These are phyloP conservation scores for Latheticus oryzae DNA, from an alignment of 2,888 invertebrate genomes.

Conservation along the genomic window DNA sequence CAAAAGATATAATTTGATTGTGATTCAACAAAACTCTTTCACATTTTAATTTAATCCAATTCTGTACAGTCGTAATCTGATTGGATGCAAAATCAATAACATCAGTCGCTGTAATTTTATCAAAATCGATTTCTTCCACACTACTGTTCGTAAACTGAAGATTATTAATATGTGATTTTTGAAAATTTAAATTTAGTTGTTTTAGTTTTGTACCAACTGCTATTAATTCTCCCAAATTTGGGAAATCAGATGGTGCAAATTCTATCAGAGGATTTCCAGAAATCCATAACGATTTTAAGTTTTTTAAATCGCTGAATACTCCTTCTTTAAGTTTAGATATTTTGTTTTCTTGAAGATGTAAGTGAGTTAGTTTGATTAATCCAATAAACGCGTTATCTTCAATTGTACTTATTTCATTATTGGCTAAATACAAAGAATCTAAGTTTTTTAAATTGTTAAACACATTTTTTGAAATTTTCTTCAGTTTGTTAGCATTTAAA, in stretches of 20 bases:
- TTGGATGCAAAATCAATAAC: neutral
- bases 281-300: neutral
- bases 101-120: neutral
- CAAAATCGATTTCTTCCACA: neutral
- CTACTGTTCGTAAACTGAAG: neutral
- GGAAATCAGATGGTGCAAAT: neutral
- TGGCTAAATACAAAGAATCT: neutral
- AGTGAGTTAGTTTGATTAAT: neutral
- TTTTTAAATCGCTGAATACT: neutral
- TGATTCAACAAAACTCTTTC: neutral
- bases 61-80: neutral
- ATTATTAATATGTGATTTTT: neutral
- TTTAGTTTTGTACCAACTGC: neutral
- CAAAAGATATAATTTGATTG: neutral
- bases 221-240: neutral
- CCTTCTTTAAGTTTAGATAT: neutral
- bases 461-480: neutral
- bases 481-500: neutral
- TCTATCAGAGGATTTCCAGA: neutral
- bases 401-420: neutral
- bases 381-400: neutral
- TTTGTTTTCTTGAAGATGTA: neutral
- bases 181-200: neutral
- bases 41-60: conserved; percentile 1
- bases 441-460: neutral